Conservation (phyloP, 2,113 vertebrate species). For the Ranitomeya variabilis region DNA sequence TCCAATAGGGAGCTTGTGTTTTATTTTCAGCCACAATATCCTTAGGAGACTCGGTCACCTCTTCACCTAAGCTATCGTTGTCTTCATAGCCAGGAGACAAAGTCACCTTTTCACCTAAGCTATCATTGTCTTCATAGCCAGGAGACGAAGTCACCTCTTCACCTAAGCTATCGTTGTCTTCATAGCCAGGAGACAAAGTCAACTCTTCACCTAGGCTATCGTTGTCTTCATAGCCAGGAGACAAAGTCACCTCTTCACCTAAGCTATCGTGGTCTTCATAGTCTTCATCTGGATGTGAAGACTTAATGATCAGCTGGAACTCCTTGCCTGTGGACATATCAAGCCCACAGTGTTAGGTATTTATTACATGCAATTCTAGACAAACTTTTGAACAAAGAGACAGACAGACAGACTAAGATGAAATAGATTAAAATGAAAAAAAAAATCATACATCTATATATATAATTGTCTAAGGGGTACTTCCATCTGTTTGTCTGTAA, state of each 20-base stretch:
- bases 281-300: conserved; percentile 68
- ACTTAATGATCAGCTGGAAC: conserved; percentile 70
- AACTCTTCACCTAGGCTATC: conserved; percentile 38
- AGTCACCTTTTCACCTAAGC: conserved; percentile 34
- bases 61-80: conserved; percentile 44
- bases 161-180: conserved; percentile 38
- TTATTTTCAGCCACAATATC: not conserved
- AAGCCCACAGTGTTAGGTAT: not conserved
- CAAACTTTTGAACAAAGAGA: not conserved
- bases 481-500: no score
- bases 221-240: conserved; percentile 45
- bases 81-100: conserved; percentile 31
- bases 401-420: not conserved
- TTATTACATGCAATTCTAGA: not conserved
- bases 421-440: not conserved
- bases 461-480: no score
- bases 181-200: conserved; percentile 10
- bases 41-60: conserved; percentile 8
- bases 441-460: no score
- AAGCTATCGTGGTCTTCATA: conserved; percentile 45
- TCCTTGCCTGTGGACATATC: conserved; percentile 65
- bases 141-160: conserved; percentile 30
- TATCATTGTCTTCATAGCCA: conserved; percentile 48
- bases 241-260: conserved; percentile 31
- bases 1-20: conserved; percentile 8